These are phyloP conservation scores for Cephonodes hylas DNA, from an alignment of 2,888 invertebrate species.

Conservation along the genomic window DNA sequence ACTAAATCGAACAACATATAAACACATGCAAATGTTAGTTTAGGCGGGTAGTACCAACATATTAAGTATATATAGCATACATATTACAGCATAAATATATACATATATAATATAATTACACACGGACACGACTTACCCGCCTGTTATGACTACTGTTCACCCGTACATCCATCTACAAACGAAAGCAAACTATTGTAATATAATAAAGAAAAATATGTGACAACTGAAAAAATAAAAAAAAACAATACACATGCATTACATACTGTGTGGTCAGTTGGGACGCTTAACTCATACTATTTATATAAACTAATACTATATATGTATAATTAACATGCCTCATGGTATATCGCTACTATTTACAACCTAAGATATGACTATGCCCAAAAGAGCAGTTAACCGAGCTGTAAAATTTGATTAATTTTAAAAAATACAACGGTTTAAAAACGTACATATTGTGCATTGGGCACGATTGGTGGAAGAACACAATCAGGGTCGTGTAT, in stretches of 20 bases:
- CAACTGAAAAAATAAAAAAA: slow-evolving; percentile 19
- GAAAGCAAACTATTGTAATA: slow-evolving; percentile 75
- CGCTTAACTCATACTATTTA: neutral
- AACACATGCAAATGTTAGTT: slow-evolving; percentile 22
- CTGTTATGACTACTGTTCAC: slow-evolving; percentile 81
- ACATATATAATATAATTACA: slow-evolving; percentile 44
- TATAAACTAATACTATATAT: neutral
- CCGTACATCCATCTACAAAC: slow-evolving; percentile 82
- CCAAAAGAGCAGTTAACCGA: no score
- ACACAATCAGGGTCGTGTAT: no score
- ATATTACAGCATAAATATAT: slow-evolving; percentile 26
- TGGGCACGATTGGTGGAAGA: no score
- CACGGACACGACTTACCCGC: slow-evolving; percentile 73
- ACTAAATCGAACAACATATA: neutral
- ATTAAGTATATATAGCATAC: slow-evolving; percentile 24
- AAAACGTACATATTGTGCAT: no score
- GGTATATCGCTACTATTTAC: no score
- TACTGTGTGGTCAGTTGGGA: neutral
- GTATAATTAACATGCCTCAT: neutral
- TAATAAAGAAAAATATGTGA: slow-evolving; percentile 35
- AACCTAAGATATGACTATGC: no score
- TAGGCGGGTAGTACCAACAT: slow-evolving; percentile 24
- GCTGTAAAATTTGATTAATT: no score
- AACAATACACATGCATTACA: neutral
- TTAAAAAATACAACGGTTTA: no score